phyloP scores from a whole-genome alignment of 1,140 invertebrate genomes.

The Trachymyrmex cornetzi region DNA sequence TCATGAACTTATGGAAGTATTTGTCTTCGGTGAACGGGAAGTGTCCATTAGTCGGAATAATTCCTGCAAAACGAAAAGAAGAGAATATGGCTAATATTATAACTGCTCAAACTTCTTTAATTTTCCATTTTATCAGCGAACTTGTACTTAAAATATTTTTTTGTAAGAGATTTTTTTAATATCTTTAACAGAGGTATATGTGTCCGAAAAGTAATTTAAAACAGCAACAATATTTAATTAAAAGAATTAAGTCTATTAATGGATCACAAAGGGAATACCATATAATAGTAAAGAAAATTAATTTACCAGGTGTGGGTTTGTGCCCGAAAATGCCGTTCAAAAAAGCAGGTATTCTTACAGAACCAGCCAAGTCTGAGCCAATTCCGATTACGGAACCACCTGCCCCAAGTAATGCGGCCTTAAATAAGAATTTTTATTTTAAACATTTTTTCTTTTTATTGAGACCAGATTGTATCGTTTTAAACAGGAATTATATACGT shows the following conservation, averaged over 20 bases:
- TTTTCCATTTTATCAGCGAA: not conserved
- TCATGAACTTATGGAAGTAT: conserved; percentile 86
- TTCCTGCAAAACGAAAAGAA: conserved; percentile 80
- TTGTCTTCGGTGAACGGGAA: conserved; percentile 87
- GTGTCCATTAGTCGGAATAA: conserved; percentile 88
- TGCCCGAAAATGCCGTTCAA: conserved; percentile 96
- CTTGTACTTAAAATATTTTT: not conserved
- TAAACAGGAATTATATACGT: not conserved
- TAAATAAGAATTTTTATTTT: conserved; percentile 55
- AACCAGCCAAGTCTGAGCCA: conserved; percentile 95
- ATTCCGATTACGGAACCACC: conserved; percentile 93
- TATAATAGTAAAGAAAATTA: not conserved
- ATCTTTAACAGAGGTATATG: not conserved
- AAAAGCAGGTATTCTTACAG: conserved; percentile 94
- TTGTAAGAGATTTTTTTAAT: not conserved
- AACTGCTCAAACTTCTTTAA: not conserved
- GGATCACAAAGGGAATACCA: not conserved
- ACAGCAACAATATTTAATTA: not conserved
- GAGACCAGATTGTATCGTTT: not conserved
- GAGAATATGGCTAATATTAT: not conserved
- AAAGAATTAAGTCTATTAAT: not conserved
- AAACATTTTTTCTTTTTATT: not conserved
- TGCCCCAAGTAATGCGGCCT: conserved; percentile 90
- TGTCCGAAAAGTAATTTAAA: not conserved
- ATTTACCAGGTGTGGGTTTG: conserved; percentile 91